Conservation (phyloP, 2,113 vertebrate species). For the Xyliphius kryptos region DNA sequence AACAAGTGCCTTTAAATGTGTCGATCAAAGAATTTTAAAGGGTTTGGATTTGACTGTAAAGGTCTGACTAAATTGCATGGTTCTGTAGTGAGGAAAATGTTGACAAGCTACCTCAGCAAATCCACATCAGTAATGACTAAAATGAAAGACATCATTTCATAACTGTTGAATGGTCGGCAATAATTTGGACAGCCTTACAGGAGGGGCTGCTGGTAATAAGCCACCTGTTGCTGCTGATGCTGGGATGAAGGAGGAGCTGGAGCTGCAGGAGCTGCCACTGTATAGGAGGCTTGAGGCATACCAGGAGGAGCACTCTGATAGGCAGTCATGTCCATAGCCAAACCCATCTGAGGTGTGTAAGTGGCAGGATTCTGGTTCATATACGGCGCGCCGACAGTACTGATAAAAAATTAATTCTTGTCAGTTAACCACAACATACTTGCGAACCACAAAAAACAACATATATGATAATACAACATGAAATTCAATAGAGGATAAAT, state of each 20-base stretch:
- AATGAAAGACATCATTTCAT: conserved; percentile 15
- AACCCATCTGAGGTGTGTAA: conserved; percentile 68
- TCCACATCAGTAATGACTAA: conserved; percentile 7
- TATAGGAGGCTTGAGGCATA: conserved; percentile 72
- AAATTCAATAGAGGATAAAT: neutral
- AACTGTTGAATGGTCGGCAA: conserved; percentile 6
- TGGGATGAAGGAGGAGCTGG: conserved; percentile 69
- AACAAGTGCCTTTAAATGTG: neutral
- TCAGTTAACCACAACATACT: neutral
- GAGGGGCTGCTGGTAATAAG: conserved; percentile 89
- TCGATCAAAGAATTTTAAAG: too few relatives aligned
- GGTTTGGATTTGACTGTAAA: neutral
- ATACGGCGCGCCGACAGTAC: conserved; percentile 66
- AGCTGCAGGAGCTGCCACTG: conserved; percentile 48
- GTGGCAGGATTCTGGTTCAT: conserved; percentile 67
- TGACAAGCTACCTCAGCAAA: conserved; percentile 3
- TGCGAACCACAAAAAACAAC: neutral
- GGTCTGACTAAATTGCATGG: conserved; percentile 6
- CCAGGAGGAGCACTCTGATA: conserved; percentile 69
- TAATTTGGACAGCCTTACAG: conserved; percentile 57
- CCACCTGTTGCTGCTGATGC: conserved; percentile 66
- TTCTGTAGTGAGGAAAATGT: conserved; percentile 8
- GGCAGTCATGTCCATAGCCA: conserved; percentile 74
- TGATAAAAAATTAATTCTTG: conserved; percentile 31
- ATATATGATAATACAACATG: neutral